These are phyloP conservation scores for Chrosomus eos DNA, from an alignment of 2,797 vertebrate genomes.

Conservation along the genomic window DNA sequence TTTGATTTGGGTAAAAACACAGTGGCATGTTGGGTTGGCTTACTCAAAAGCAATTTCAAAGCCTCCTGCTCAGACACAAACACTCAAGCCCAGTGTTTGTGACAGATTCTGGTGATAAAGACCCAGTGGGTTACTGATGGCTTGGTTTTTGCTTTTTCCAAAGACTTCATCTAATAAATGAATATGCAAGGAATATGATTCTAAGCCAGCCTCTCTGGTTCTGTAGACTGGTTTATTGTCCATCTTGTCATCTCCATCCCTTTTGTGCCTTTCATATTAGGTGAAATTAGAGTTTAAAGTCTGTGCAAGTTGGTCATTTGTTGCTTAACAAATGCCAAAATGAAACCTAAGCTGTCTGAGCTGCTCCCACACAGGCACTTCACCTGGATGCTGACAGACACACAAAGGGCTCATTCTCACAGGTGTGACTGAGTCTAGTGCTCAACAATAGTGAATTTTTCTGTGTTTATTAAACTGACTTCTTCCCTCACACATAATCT, in stretches of 20 bases:
- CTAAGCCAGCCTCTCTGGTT: background rate
- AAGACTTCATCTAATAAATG: background rate
- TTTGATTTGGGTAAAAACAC: conserved; percentile 36
- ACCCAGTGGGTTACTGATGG: background rate
- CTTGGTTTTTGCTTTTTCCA: background rate
- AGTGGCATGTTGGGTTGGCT: conserved; percentile 19
- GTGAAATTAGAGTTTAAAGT: background rate
- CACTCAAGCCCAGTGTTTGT: background rate
- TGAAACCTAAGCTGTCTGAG: conserved; percentile 25
- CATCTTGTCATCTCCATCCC: background rate
- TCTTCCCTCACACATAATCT: conserved; percentile 2
- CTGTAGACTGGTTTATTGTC: background rate
- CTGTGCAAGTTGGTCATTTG: conserved; percentile 1
- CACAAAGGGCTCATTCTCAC: conserved; percentile 27
- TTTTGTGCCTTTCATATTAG: background rate
- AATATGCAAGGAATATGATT: background rate
- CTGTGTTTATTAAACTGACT: background rate
- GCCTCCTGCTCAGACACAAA: conserved; percentile 4
- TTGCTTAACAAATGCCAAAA: conserved; percentile 14
- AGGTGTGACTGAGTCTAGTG: conserved; percentile 36
- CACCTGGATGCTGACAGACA: conserved; percentile 28
- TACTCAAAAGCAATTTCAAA: conserved; percentile 13
- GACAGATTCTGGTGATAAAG: conserved; percentile 5
- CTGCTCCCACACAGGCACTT: conserved; percentile 19
- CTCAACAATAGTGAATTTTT: conserved; percentile 6